Percentiles rank a stretch among this genome's conserved stretches.
Conservation (phyloP, 2,888 invertebrate species). For the Andrena minutula region DNA sequence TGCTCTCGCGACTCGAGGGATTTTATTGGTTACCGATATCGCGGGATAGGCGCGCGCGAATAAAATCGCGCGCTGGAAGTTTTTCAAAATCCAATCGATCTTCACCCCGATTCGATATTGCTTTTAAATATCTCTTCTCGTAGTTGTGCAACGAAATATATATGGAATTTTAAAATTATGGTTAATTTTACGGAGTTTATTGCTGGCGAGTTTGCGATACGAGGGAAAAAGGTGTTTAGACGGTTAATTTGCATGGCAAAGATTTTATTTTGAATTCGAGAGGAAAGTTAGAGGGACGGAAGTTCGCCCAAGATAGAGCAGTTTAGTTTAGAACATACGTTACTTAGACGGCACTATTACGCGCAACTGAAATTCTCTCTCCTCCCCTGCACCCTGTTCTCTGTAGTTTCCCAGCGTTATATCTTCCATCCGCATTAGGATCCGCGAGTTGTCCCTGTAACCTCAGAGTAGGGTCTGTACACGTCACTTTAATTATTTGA, state of each 20-base stretch:
- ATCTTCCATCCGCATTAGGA: conserved; percentile 58
- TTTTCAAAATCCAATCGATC: background rate
- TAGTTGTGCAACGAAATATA: background rate
- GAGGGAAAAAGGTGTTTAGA: background rate
- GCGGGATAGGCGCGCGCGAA: background rate
- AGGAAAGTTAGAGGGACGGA: conserved; percentile 17
- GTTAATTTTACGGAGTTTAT: no score
- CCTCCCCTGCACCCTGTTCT: background rate
- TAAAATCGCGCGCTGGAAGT: background rate
- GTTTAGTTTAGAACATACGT: conserved; percentile 52
- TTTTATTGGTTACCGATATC: conserved; percentile 1
- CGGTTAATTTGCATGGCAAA: background rate
- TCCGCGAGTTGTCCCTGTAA: conserved; percentile 58
- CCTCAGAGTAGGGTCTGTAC: conserved; percentile 55
- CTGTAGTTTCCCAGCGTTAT: conserved; percentile 40
- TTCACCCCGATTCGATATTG: background rate
- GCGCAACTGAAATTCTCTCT: conserved; percentile 43
- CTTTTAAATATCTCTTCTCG: background rate
- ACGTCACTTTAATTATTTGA: conserved; percentile 73
- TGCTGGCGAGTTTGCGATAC: no score
- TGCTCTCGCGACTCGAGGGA: conserved; percentile 13
- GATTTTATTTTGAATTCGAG: conserved; percentile 6
- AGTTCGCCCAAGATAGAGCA: conserved; percentile 42
- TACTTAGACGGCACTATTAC: conserved; percentile 52
- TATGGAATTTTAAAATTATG: background rate